A percentile compares a stretch with the other conserved stretches of the same genome.
Conservation (phyloP, 2,113 vertebrate genomes). For the Perognathus longimembris region DNA sequence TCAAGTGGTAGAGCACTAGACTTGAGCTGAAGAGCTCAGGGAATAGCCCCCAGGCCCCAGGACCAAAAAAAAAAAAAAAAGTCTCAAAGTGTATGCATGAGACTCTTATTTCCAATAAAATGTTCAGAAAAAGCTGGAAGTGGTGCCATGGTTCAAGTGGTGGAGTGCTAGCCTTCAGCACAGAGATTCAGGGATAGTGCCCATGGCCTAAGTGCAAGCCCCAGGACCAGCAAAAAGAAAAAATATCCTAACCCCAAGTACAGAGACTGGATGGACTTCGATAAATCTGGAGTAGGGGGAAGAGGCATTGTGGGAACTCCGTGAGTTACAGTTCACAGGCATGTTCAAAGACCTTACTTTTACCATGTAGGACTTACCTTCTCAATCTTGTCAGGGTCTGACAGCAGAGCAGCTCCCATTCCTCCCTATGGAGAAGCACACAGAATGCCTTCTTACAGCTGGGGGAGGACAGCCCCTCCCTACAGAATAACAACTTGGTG, state of each 20-base stretch:
- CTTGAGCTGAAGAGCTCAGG: no score
- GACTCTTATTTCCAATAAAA: no score
- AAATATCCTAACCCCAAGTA: neutral
- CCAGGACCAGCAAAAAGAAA: neutral
- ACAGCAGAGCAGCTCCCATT: slow-evolving; percentile 98
- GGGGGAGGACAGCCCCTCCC: neutral
- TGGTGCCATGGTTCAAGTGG: no score
- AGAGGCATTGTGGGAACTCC: neutral
- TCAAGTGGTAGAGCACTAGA: no score
- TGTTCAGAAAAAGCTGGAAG: no score
- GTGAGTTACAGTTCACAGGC: neutral
- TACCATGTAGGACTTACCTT: slow-evolving; percentile 87
- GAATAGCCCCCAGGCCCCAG: no score
- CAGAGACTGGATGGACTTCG: neutral
- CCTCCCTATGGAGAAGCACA: slow-evolving; percentile 90
- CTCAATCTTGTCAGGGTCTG: slow-evolving; percentile 96
- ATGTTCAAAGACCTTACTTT: neutral
- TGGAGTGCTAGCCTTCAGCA: no score
- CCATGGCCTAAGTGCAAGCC: neutral
- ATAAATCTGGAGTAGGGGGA: neutral
- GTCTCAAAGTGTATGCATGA: no score
- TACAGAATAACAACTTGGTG: neutral
- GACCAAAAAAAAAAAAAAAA: no score
- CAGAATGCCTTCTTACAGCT: neutral
- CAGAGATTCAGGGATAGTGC: no score